Percentiles rank a stretch among this genome's conserved stretches.
These are phyloP conservation scores for Ridgeia piscesae DNA, from an alignment of 1,140 invertebrate genomes.

Conservation along the genomic window DNA sequence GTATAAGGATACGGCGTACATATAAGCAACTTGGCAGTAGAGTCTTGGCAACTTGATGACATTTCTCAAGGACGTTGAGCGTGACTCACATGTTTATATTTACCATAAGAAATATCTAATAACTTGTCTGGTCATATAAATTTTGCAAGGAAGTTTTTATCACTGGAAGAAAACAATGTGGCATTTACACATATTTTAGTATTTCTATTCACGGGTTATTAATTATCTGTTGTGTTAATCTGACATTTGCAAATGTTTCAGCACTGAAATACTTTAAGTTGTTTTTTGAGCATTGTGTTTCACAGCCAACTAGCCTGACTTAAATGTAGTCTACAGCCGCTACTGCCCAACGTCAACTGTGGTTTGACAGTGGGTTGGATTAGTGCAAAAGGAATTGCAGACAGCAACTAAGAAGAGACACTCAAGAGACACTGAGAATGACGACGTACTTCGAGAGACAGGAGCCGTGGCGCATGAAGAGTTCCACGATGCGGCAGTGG, in stretches of 20 bases:
- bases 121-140: neutral
- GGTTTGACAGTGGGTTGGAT: constrained; percentile 11
- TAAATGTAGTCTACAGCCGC: too few relatives aligned
- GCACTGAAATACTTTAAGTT: too few relatives aligned
- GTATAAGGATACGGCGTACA: too few relatives aligned
- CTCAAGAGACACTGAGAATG: constrained; percentile 14
- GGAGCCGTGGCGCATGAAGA: constrained; percentile 55
- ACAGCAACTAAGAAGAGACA: neutral
- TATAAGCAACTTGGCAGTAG: too few relatives aligned
- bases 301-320: too few relatives aligned
- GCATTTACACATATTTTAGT: neutral
- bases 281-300: too few relatives aligned
- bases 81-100: neutral
- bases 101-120: too few relatives aligned
- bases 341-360: too few relatives aligned
- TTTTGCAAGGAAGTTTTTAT: neutral
- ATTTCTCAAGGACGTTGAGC: neutral
- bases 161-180: neutral
- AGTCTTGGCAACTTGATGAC: neutral
- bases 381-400: constrained; percentile 3
- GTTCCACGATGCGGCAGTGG: constrained; percentile 52
- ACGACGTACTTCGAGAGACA: constrained; percentile 1
- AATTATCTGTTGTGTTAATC: neutral
- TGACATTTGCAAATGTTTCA: neutral
- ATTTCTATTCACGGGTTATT: neutral